Conservation (phyloP, 2,888 invertebrate species). For the Chrysina gloriosa region DNA sequence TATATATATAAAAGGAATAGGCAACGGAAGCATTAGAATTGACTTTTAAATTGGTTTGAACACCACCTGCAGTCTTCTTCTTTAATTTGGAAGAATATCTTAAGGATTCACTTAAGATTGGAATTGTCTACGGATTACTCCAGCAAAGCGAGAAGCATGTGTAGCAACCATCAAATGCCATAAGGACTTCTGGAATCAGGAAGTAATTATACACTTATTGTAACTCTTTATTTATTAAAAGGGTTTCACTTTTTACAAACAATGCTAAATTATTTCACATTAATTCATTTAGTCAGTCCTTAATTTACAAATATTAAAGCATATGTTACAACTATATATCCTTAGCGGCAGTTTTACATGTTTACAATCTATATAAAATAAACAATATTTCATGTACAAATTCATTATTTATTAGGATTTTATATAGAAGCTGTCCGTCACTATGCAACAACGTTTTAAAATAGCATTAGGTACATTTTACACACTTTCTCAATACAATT, state of each 20-base stretch:
- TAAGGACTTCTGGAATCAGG: no score
- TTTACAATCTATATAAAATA: slow-evolving; percentile 31
- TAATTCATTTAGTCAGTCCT: slow-evolving; percentile 30
- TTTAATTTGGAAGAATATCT: no score
- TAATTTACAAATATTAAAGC: slow-evolving; percentile 35
- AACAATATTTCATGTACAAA: slow-evolving; percentile 35
- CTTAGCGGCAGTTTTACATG: slow-evolving; percentile 31
- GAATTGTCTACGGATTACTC: no score
- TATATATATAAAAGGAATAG: no score
- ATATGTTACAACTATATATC: slow-evolving; percentile 31
- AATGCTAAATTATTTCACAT: slow-evolving; percentile 30
- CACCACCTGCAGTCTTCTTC: no score
- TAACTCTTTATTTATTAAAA: slow-evolving; percentile 30
- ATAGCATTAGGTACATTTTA: background rate
- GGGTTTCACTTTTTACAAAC: slow-evolving; percentile 30
- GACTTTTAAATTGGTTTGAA: no score
- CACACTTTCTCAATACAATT: background rate
- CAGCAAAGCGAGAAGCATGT: no score
- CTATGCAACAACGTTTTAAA: background rate
- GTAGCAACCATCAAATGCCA: no score
- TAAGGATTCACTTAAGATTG: no score
- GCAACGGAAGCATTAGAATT: no score
- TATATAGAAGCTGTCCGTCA: background rate
- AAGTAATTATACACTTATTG: background rate
- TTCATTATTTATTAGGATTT: background rate